Evolutionary conservation across 2,888 invertebrate species (phyloP).

Genomic region (Acleris laterana): DNA sequence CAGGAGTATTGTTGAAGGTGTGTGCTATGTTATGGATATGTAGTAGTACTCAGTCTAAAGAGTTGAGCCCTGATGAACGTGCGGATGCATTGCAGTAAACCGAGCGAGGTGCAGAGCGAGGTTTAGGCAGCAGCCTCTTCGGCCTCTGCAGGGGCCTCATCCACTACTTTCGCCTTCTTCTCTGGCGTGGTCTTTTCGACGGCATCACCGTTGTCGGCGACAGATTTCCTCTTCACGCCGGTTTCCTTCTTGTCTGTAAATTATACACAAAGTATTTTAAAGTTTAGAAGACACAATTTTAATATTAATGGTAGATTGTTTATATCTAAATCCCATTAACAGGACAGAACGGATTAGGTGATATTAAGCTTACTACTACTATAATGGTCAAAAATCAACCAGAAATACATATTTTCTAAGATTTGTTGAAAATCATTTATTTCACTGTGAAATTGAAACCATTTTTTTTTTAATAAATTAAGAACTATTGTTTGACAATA

Average conservation of each 20-base stretch:
- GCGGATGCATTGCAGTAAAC: slow-evolving; percentile 83
- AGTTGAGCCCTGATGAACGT: slow-evolving; percentile 78
- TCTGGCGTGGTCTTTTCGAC: slow-evolving; percentile 87
- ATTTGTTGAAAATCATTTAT: too few species aligned
- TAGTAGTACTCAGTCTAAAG: slow-evolving; percentile 46
- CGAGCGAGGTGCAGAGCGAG: slow-evolving; percentile 56
- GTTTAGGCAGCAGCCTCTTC: slow-evolving; percentile 85
- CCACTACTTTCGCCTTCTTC: slow-evolving; percentile 89
- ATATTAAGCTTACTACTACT: too few species aligned
- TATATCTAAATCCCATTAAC: too few species aligned
- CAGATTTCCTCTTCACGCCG: slow-evolving; percentile 89
- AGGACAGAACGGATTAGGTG: too few species aligned
- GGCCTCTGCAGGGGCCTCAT: slow-evolving; percentile 83
- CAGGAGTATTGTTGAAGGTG: slow-evolving; percentile 53
- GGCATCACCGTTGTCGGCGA: slow-evolving; percentile 80
- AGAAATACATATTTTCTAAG: too few species aligned
- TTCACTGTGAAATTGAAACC: too few species aligned
- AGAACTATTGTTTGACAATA: not conserved
- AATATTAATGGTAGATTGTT: too few species aligned
- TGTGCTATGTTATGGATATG: slow-evolving; percentile 63
- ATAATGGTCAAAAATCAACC: too few species aligned
- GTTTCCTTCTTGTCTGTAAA: slow-evolving; percentile 79
- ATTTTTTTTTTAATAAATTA: too few species aligned
- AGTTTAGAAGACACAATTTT: too few species aligned
- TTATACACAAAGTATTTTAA: not conserved